Base-by-base conservation (phyloP, 2,797 vertebrate genomes). In the Threskiornis aethiopicus region DNA sequence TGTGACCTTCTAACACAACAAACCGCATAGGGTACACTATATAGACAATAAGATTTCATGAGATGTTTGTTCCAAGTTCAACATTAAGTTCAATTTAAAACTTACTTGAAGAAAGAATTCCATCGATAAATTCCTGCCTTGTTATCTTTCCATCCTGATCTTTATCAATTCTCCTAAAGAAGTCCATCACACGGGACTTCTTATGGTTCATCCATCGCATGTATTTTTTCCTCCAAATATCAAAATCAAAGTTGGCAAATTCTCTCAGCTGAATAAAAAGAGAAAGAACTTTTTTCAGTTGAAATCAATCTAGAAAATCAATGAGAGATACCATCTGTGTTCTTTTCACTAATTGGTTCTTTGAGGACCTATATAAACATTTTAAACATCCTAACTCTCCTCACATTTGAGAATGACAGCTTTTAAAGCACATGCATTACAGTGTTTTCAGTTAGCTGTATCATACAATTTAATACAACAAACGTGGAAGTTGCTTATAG, bases 161-260 rank as follows among this genome's bases (percentile, higher is more conserved):
- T 97, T 99, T 99, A 97, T 99, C 99, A 46, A 99, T 99, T 91
- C 99, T 99, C 22, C 99, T 99, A 97, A 99, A 99, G 97, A 99
- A 99, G 96, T 99, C 99, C 99, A 99, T 99, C 87, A 99, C 99
- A 1, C 99, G 98, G 19, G 99, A 99, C 95, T 99, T 99, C 97
- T 99, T 99, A 94, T 99, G 99, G 98, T 99, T 99, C 99, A 99
- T 99, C 99, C 99, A 99, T n/a, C 99, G 98, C 99, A 99, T 99
- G 97, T 99, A 99, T 89, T 99, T 99, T 97, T 99, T 99, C 94
- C 99, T 98, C 99, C 99, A 99, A 95, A 99, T 98, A 84, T 99
- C 99, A 96, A 99, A 99, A 98, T 99, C 99, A 79, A 99, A 99
- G 98, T 99, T 99, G 96, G 99, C 99, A 95, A 99, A 99, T 97